A percentile compares a stretch with the other conserved stretches of the same genome.
Conservation (phyloP, 1,140 invertebrate species). For the Drosophila paulistorum region DNA sequence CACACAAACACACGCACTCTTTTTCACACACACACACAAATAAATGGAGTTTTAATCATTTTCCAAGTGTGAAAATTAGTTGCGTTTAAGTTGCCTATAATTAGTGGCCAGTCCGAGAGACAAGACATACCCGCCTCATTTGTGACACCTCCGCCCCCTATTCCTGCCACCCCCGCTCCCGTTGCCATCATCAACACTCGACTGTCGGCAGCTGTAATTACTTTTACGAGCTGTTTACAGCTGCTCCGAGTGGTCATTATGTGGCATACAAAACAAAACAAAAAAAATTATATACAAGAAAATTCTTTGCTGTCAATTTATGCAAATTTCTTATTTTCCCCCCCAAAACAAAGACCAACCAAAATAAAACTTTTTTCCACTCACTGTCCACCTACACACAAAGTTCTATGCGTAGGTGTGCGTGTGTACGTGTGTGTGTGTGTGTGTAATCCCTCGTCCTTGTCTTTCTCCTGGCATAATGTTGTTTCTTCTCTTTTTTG, state of each 20-base stretch:
- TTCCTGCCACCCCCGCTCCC: not conserved
- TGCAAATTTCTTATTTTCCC: conserved; percentile 75
- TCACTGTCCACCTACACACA: conserved; percentile 71
- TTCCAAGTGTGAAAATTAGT: conserved; percentile 81
- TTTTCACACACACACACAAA: conserved; percentile 19
- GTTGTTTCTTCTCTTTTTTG: conserved; percentile 43
- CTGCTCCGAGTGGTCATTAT: conserved; percentile 79
- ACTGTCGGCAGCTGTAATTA: conserved; percentile 64
- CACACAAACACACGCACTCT: conserved; percentile 8
- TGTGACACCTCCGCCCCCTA: conserved; percentile 45
- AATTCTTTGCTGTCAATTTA: conserved; percentile 75
- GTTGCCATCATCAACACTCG: not conserved
- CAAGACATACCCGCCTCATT: conserved; percentile 34
- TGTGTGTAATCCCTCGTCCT: conserved; percentile 19
- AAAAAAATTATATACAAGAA: conserved; percentile 14
- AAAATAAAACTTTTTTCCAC: conserved; percentile 48
- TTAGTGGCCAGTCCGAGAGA: conserved; percentile 53
- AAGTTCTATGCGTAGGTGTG: conserved; percentile 41
- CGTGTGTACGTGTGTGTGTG: not conserved
- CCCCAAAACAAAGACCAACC: not conserved
- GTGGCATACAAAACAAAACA: conserved; percentile 45
- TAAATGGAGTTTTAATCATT: conserved; percentile 82
- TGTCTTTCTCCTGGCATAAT: conserved; percentile 29
- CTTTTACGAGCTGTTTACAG: conserved; percentile 83
- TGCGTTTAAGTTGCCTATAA: conserved; percentile 79